phyloP scores from a whole-genome alignment of 2,888 invertebrate species.

The Keiferia lycopersicella region DNA sequence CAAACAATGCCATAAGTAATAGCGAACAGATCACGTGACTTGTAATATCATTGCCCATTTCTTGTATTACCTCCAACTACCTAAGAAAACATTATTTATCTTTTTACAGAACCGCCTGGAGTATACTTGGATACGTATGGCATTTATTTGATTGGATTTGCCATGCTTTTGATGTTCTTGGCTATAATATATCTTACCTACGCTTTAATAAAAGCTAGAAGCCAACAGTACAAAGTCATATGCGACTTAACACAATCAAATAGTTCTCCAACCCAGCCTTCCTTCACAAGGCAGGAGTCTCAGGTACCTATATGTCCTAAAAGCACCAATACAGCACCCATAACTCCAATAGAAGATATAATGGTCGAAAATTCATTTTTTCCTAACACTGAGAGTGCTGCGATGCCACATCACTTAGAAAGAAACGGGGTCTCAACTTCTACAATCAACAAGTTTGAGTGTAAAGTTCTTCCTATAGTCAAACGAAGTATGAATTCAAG shows the following conservation, averaged over 20 bases:
- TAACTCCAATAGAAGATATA: not conserved
- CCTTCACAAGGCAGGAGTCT: slow-evolving; percentile 4
- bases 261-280: not conserved
- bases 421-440: slow-evolving; percentile 8
- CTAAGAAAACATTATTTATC: not conserved
- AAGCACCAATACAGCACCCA: not conserved
- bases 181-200: slow-evolving; percentile 1
- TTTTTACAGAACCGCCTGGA: slow-evolving; percentile 1
- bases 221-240: not conserved
- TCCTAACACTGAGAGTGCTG: not conserved
- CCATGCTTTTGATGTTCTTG: not conserved
- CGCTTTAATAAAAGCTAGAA: slow-evolving; percentile 1
- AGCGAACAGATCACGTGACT: too few species aligned
- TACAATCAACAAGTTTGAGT: not conserved
- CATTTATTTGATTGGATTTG: not conserved
- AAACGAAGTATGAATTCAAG: slow-evolving; percentile 14
- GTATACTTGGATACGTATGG: not conserved
- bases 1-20: too few species aligned
- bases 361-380: not conserved
- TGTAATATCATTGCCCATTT: too few species aligned
- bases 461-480: not conserved
- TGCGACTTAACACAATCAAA: not conserved
- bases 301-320: slow-evolving; percentile 1
- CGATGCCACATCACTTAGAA: not conserved
- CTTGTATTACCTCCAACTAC: too few species aligned